A percentile compares a stretch with the other conserved stretches of the same genome.
Evolutionary conservation across 1,140 invertebrate genomes (phyloP).

Genomic region (Oncopodura yosiiana): DNA sequence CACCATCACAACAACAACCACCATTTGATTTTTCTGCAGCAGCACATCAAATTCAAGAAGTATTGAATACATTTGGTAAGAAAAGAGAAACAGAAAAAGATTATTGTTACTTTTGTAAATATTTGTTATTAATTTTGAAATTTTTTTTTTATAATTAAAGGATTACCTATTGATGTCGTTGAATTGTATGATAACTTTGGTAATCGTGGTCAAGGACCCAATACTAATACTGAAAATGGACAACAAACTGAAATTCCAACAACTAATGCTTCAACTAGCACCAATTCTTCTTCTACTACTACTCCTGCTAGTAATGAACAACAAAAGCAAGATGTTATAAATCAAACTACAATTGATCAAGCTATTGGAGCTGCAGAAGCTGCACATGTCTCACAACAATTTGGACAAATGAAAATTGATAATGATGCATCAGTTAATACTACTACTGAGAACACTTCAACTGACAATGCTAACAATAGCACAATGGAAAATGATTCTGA

Average conservation of each 20-base stretch:
- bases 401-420: no score
- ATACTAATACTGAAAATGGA: no score
- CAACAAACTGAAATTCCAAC: neutral
- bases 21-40: slow-evolving; percentile 24
- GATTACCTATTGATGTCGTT: slow-evolving; percentile 34
- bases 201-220: slow-evolving; percentile 20
- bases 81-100: no score
- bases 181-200: slow-evolving; percentile 30
- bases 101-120: neutral
- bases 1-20: neutral
- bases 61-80: slow-evolving; percentile 30
- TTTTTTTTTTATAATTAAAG: slow-evolving; percentile 12
- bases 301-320: no score
- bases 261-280: neutral
- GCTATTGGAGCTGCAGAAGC: no score
- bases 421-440: no score
- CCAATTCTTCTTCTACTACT: neutral
- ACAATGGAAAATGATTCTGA: no score
- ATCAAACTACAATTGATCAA: no score
- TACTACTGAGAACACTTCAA: no score
- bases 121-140: neutral
- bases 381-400: no score
- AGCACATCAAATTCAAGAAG: slow-evolving; percentile 31
- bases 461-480: no score
- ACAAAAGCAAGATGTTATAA: no score